These are phyloP conservation scores for Nemotelus pantherinus DNA, from an alignment of 2,888 invertebrate species.

Conservation along the genomic window DNA sequence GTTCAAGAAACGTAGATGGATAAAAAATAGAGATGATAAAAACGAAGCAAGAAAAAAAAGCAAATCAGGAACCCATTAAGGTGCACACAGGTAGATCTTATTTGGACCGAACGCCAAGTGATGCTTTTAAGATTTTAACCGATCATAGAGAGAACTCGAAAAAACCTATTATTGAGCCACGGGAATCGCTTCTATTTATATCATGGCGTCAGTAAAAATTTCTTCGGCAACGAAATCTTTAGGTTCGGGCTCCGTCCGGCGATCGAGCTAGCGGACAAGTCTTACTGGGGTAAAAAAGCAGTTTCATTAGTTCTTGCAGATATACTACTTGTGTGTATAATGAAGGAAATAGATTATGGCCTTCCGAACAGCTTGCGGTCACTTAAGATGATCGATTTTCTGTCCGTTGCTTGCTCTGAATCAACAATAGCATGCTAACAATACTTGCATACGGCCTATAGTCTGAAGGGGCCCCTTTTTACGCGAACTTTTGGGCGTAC, in stretches of 20 bases:
- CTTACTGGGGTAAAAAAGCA: constrained; percentile 3
- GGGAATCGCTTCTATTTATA: constrained; percentile 32
- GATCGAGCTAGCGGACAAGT: neutral
- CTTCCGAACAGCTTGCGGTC: constrained; percentile 35
- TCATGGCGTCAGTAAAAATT: constrained; percentile 3
- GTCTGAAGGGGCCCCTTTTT: too few species aligned
- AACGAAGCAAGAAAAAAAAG: constrained; percentile 24
- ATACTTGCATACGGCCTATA: neutral
- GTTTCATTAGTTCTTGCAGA: constrained; percentile 12
- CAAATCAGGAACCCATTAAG: constrained; percentile 50
- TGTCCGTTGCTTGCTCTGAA: constrained; percentile 4
- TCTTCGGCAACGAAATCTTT: neutral
- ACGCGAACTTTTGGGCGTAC: too few species aligned
- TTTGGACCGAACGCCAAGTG: constrained; percentile 13
- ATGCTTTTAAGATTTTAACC: constrained; percentile 3
- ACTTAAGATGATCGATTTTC: constrained; percentile 38
- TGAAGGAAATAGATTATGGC: constrained; percentile 32
- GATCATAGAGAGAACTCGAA: constrained; percentile 14
- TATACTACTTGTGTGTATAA: neutral
- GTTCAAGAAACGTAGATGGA: neutral
- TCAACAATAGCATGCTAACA: neutral
- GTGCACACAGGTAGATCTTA: constrained; percentile 42
- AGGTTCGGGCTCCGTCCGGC: constrained; percentile 11
- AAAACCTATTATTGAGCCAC: constrained; percentile 31
- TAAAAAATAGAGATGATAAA: constrained; percentile 1